phyloP scores from a whole-genome alignment of 2,113 vertebrate species.

The Atlantisia rogersi region DNA sequence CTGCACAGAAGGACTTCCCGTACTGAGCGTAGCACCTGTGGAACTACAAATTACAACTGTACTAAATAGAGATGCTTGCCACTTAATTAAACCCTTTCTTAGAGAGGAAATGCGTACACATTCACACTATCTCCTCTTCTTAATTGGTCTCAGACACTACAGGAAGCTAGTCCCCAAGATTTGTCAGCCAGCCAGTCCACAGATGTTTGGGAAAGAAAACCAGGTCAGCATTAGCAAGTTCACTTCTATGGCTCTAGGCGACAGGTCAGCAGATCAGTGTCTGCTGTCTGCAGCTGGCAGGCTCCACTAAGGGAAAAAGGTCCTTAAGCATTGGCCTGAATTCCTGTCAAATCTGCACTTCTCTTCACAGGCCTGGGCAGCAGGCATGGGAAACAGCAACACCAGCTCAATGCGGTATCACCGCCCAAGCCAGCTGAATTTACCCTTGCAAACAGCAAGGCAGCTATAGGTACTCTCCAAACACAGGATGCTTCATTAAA shows the following conservation, averaged over 20 bases:
- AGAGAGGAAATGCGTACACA: constrained; percentile 31
- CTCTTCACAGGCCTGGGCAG: background rate
- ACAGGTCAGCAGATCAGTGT: constrained; percentile 58
- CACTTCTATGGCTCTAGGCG: background rate
- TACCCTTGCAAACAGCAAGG: background rate
- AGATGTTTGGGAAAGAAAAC: constrained; percentile 30
- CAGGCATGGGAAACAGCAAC: background rate
- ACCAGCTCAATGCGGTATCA: background rate
- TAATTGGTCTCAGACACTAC: constrained; percentile 58
- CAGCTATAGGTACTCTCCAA: background rate
- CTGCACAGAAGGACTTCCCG: background rate
- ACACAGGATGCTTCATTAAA: background rate
- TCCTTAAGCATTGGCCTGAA: background rate
- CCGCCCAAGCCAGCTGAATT: background rate
- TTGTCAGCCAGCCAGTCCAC: constrained; percentile 44
- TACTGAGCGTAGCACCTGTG: background rate
- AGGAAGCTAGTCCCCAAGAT: constrained; percentile 33
- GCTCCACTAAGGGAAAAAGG: background rate
- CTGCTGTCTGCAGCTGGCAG: constrained; percentile 39
- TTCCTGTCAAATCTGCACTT: background rate
- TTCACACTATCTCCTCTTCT: constrained; percentile 24
- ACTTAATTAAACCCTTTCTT: constrained; percentile 54
- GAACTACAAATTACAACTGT: constrained; percentile 33
- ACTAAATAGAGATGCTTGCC: constrained; percentile 46
- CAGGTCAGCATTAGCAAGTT: constrained; percentile 60